Percentiles rank a stretch among this genome's conserved stretches.
Conservation (phyloP, 2,113 vertebrate species). For the Pantherophis guttatus region DNA sequence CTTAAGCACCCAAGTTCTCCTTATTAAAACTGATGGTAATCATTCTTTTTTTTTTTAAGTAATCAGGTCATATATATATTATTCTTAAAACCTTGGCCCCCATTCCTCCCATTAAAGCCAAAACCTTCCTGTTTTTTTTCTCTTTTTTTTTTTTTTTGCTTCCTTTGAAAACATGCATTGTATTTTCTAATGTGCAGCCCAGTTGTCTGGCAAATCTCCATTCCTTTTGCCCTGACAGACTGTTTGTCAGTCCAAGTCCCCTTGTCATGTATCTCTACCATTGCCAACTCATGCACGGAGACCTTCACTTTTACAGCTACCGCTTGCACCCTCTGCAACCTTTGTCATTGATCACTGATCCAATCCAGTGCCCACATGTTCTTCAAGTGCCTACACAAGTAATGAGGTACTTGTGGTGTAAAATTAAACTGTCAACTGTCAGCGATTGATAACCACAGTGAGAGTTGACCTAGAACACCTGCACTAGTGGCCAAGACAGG, state of each 20-base stretch:
- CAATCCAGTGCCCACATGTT: slow-evolving; percentile 97
- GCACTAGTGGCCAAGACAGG: slow-evolving; percentile 87
- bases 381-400: slow-evolving; percentile 91
- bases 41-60: slow-evolving; percentile 60
- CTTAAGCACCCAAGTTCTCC: slow-evolving; percentile 57
- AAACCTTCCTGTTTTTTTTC: slow-evolving; percentile 18
- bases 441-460: slow-evolving; percentile 97
- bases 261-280: slow-evolving; percentile 87
- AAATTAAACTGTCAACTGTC: slow-evolving; percentile 99
- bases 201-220: slow-evolving; percentile 80
- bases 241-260: slow-evolving; percentile 92
- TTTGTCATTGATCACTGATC: slow-evolving; percentile 99
- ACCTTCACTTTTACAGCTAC: slow-evolving; percentile 90
- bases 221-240: slow-evolving; percentile 89
- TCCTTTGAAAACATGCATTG: slow-evolving; percentile 66
- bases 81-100: slow-evolving; percentile 60
- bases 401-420: slow-evolving; percentile 98
- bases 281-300: slow-evolving; percentile 87
- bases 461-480: slow-evolving; percentile 91
- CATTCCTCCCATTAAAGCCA: slow-evolving; percentile 55
- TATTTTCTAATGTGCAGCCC: slow-evolving; percentile 77
- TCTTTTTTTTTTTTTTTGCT: slow-evolving; percentile 29
- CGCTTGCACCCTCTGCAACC: slow-evolving; percentile 84
- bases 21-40: slow-evolving; percentile 68
- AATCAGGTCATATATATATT: slow-evolving; percentile 75